Base-by-base conservation (phyloP, 2,797 vertebrate species). In the Karalla daura region DNA sequence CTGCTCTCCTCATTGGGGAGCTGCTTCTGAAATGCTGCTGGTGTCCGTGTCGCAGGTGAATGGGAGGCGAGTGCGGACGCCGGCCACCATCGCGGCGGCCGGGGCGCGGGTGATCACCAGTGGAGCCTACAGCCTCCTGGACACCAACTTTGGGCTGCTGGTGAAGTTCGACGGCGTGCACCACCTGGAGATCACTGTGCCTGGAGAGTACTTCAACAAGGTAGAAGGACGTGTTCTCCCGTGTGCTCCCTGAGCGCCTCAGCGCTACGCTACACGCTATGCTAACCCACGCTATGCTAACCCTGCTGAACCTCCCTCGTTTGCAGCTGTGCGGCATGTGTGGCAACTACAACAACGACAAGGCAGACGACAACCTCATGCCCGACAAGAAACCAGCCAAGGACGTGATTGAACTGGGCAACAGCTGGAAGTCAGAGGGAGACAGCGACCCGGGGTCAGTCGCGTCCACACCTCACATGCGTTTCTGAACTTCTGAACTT, bases 101-200 rank as follows among this genome's bases (percentile, higher is more conserved):
- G 90, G 93, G 0, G 59, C 95, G 12, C 85, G 90, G 37, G 91
- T 97, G 54, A 89, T 93, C 56, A 93, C 71, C 4, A 93, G 95
- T 17, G 96, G 96, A 28, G 81, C 88, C 36, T 96, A 94, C 86
- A 91, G 53, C 21, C 87, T 96, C 21, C 63, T 98, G 73, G 92
- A 95, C 86, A 96, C 94, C 3, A 91, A 91, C 84, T 98, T 97
- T 47, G 96, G 95, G 51, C 79, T 95, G 50, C 90, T 83, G 74
- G 95, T 96, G 58, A 96, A 95, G 88, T 98, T 94, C 51, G 96
- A 97, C 2, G 96, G 96, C 36, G 78, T 94, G 53, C 95, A 96
- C 55, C 91, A 96, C 58, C 74, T 97, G 67, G 93, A 96, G 83
- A 94, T 98, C 66, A 94, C 88, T 13, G 85, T 97, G 41, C 94